Conservation (phyloP, 2,113 vertebrate genomes). For the Xenus cinereus region DNA sequence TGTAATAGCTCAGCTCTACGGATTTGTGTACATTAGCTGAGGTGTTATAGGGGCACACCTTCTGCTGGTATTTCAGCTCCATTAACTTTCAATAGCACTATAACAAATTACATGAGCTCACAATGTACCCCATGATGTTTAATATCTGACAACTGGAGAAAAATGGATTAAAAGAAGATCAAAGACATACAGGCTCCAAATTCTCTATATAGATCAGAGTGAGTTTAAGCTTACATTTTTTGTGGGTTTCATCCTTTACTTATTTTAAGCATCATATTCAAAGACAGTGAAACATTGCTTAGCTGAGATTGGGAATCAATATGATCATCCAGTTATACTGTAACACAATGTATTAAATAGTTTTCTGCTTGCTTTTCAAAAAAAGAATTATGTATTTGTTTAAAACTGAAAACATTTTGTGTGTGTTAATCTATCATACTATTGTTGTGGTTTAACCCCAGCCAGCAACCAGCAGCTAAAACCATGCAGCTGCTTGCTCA, state of each 20-base stretch:
- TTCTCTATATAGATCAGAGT: background rate
- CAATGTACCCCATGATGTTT: background rate
- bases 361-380: background rate
- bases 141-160: constrained; percentile 11
- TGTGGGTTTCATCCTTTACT: background rate
- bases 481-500: background rate
- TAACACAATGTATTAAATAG: background rate
- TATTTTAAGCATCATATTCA: background rate
- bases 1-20: background rate
- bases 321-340: background rate
- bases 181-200: background rate
- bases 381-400: background rate
- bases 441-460: background rate
- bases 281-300: background rate
- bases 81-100: constrained; percentile 15
- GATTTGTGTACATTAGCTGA: background rate
- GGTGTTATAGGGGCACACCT: background rate
- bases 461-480: background rate
- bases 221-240: background rate
- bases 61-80: constrained; percentile 12
- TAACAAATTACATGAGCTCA: constrained; percentile 19
- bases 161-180: constrained; percentile 36
- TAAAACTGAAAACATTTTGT: background rate
- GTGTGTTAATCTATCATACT: background rate
- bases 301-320: background rate